These are phyloP conservation scores for Drosophila lacertosa DNA, from an alignment of 1,140 invertebrate species.

Conservation along the genomic window DNA sequence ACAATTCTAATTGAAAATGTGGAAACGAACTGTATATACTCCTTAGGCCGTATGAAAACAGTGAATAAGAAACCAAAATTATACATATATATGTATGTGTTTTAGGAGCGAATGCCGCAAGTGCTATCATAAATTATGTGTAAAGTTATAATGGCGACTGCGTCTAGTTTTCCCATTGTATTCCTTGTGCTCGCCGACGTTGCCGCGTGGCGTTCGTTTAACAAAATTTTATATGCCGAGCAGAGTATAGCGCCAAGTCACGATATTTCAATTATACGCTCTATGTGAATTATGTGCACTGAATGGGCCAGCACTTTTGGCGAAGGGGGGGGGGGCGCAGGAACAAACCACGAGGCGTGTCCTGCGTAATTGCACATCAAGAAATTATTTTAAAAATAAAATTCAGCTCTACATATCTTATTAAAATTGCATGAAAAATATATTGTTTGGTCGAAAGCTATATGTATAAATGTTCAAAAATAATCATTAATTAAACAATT, in stretches of 20 bases:
- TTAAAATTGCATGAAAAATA: too few relatives aligned
- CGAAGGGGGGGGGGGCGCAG: background rate
- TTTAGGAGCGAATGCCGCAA: constrained; percentile 53
- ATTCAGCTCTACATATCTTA: too few relatives aligned
- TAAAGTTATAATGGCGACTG: constrained; percentile 72
- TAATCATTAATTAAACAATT: background rate
- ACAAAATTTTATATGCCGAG: constrained; percentile 57
- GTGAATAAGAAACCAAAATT: constrained; percentile 5
- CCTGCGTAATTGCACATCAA: constrained; percentile 25
- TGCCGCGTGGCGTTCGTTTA: constrained; percentile 50
- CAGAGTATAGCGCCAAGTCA: constrained; percentile 53
- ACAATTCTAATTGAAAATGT: too few relatives aligned
- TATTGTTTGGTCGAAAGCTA: background rate
- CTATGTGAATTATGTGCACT: constrained; percentile 57
- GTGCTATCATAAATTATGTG: constrained; percentile 77
- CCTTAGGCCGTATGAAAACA: background rate
- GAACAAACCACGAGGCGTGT: background rate
- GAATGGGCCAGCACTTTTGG: constrained; percentile 23
- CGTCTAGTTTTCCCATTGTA: constrained; percentile 62
- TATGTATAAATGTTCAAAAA: background rate
- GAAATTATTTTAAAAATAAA: constrained; percentile 30
- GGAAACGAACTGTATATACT: too few relatives aligned
- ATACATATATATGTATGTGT: constrained; percentile 4
- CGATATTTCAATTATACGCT: constrained; percentile 76
- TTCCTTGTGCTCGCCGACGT: constrained; percentile 15